These are phyloP conservation scores for Papilio polyxenes DNA, from an alignment of 1,140 invertebrate genomes.

Conservation along the genomic window DNA sequence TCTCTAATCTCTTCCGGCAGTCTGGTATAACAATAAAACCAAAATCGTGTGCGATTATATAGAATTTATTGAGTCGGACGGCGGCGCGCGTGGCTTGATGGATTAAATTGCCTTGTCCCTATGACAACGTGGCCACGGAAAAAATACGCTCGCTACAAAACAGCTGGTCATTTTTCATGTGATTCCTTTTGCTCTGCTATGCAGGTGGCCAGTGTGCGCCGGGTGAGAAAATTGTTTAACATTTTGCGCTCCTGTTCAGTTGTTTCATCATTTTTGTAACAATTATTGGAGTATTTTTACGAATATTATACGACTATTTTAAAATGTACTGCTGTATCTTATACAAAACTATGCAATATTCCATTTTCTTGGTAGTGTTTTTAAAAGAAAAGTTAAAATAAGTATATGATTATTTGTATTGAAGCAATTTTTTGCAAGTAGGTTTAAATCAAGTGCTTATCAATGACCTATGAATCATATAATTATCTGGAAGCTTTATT, in stretches of 20 bases:
- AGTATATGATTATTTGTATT: no score
- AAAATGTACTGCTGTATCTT: neutral
- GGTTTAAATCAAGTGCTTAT: neutral
- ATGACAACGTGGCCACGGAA: slow-evolving; percentile 81
- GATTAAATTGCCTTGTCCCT: slow-evolving; percentile 82
- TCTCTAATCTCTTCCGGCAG: slow-evolving; percentile 64
- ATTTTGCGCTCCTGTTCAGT: neutral
- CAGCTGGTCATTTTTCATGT: slow-evolving; percentile 82
- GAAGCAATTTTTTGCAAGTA: neutral
- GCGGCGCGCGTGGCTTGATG: slow-evolving; percentile 75
- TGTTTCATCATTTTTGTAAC: neutral
- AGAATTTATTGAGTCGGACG: slow-evolving; percentile 76
- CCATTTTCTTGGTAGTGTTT: no score
- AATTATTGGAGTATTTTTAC: neutral
- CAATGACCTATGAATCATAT: neutral
- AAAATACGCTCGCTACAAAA: slow-evolving; percentile 79
- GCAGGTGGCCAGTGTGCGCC: slow-evolving; percentile 58
- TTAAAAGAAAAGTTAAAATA: no score
- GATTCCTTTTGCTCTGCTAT: slow-evolving; percentile 77
- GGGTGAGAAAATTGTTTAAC: neutral
- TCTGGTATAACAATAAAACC: slow-evolving; percentile 72
- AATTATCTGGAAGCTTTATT: neutral
- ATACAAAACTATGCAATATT: neutral
- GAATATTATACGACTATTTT: neutral
- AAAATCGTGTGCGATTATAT: slow-evolving; percentile 74